phyloP scores from a whole-genome alignment of 2,113 vertebrate species.

The Coracopsis vasa region DNA sequence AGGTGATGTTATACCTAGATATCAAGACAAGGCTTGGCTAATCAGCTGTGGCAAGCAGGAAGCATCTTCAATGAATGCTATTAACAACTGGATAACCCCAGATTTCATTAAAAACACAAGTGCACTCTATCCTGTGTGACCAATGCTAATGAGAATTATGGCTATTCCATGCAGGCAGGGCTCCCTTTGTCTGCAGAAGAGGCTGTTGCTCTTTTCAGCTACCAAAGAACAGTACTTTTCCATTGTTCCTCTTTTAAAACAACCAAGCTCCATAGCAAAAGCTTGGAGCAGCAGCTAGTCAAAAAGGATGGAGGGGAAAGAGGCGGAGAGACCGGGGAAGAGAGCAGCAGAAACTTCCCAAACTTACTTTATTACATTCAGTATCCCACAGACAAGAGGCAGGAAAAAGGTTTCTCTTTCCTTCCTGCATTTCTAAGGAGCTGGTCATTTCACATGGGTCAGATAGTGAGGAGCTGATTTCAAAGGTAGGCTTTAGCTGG shows the following conservation, averaged over 20 bases:
- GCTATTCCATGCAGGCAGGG: neutral
- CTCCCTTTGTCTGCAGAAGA: neutral
- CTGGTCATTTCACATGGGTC: neutral
- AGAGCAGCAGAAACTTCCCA: neutral
- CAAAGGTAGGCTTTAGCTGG: neutral
- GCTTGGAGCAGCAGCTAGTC: neutral
- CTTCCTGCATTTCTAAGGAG: neutral
- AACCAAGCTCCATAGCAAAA: neutral
- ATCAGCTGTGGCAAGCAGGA: neutral
- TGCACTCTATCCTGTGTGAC: neutral
- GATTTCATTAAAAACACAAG: neutral
- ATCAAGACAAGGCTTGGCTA: neutral
- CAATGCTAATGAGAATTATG: neutral
- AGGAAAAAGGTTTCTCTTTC: neutral
- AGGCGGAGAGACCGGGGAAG: neutral
- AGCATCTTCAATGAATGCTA: neutral
- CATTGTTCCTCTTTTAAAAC: neutral
- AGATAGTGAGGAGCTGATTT: neutral
- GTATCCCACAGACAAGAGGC: neutral
- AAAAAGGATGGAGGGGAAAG: neutral
- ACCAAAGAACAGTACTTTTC: neutral
- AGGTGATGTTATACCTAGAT: neutral
- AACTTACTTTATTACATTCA: neutral
- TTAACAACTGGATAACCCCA: neutral
- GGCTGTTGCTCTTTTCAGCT: neutral